Percentiles rank a stretch among this genome's conserved stretches.
Evolutionary conservation across 1,140 invertebrate genomes (phyloP).

Genomic region (Thaumetopoea pityocampa): DNA sequence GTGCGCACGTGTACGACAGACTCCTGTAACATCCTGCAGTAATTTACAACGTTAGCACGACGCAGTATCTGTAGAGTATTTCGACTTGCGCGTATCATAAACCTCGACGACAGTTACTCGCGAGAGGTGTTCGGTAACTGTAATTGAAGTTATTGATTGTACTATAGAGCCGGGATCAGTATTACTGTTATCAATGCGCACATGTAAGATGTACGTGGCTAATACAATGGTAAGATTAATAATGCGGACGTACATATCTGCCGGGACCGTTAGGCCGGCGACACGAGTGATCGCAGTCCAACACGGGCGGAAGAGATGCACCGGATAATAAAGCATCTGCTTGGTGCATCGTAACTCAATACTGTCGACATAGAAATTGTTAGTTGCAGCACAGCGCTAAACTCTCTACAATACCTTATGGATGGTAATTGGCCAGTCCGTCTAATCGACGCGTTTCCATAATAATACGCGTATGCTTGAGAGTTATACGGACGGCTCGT

Average conservation of each 20-base stretch:
- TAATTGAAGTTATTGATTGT: slow-evolving; percentile 62
- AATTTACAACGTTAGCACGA: no score
- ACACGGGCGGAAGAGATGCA: slow-evolving; percentile 69
- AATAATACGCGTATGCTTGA: slow-evolving; percentile 34
- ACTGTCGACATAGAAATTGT: slow-evolving; percentile 61
- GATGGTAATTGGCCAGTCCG: slow-evolving; percentile 46
- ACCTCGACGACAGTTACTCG: no score
- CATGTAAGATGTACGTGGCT: slow-evolving; percentile 50
- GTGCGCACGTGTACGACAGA: no score
- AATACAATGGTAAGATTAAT: slow-evolving; percentile 73
- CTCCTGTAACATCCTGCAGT: no score
- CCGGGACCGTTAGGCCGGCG: slow-evolving; percentile 50
- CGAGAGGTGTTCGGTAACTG: slow-evolving; percentile 51
- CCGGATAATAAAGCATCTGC: slow-evolving; percentile 67
- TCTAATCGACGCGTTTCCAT: slow-evolving; percentile 48
- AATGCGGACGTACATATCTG: slow-evolving; percentile 55
- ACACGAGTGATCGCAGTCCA: slow-evolving; percentile 57
- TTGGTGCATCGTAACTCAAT: slow-evolving; percentile 57
- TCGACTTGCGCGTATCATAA: no score
- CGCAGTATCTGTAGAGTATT: no score
- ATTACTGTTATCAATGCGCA: slow-evolving; percentile 63
- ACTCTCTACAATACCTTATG: slow-evolving; percentile 37
- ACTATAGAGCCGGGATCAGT: slow-evolving; percentile 46
- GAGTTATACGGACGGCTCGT: slow-evolving; percentile 26
- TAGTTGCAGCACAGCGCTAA: slow-evolving; percentile 43